Percentiles rank a stretch among this genome's conserved stretches.
These are phyloP conservation scores for Tenebrosternarchus preto DNA, from an alignment of 2,113 vertebrate species.

Conservation along the genomic window DNA sequence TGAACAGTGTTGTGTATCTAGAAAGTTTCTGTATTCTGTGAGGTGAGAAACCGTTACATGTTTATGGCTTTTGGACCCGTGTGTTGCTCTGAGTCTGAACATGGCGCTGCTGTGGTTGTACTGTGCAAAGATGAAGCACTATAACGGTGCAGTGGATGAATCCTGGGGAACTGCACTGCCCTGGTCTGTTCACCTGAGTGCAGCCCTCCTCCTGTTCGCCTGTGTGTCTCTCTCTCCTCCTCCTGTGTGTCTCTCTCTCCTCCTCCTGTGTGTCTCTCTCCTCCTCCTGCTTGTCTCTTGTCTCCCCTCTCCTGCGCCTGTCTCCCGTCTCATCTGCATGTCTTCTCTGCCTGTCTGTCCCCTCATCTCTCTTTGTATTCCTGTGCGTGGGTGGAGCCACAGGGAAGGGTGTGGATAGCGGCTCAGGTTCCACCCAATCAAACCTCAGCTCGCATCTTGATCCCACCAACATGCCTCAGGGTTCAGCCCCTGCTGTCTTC, in stretches of 20 bases:
- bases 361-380: constrained; percentile 29
- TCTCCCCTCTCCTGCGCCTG: no score
- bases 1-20: not conserved
- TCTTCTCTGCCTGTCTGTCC: constrained; percentile 31
- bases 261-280: constrained; percentile 3
- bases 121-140: not conserved
- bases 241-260: not conserved
- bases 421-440: constrained; percentile 70
- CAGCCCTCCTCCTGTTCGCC: constrained; percentile 1
- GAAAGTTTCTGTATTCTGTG: not conserved
- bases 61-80: not conserved
- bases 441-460: constrained; percentile 69
- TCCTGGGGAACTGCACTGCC: not conserved
- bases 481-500: constrained; percentile 65
- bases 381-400: constrained; percentile 41
- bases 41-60: not conserved
- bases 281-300: not conserved
- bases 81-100: not conserved
- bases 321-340: not conserved
- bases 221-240: not conserved
- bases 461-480: constrained; percentile 56
- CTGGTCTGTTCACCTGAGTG: not conserved
- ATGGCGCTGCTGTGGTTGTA: not conserved
- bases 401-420: constrained; percentile 73
- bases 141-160: not conserved